These are phyloP conservation scores for Byasa hedistus DNA, from an alignment of 2,888 invertebrate genomes.

Conservation along the genomic window DNA sequence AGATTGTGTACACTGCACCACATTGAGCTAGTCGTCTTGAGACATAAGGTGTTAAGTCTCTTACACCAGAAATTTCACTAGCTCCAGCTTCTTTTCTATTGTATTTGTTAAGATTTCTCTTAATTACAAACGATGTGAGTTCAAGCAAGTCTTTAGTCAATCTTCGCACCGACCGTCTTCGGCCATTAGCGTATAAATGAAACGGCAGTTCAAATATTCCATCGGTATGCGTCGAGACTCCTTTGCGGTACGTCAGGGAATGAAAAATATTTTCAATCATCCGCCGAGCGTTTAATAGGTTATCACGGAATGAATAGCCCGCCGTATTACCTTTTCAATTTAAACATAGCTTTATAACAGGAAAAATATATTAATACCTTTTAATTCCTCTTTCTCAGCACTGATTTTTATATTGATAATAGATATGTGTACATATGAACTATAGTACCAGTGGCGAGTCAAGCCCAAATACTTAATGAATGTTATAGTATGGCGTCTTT, in stretches of 20 bases:
- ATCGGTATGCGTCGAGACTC: slow-evolving; percentile 1
- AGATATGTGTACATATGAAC: no score
- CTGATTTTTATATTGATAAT: neutral
- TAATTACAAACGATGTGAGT: neutral
- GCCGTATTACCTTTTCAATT: slow-evolving; percentile 2
- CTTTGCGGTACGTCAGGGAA: neutral
- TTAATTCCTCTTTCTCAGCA: neutral
- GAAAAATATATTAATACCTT: neutral
- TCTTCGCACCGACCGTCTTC: neutral
- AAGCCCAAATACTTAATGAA: no score
- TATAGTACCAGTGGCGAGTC: no score
- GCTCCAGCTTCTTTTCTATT: no score
- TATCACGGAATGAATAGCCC: slow-evolving; percentile 5
- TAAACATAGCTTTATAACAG: neutral
- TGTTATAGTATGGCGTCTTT: no score
- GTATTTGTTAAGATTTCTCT: neutral
- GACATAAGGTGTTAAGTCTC: no score
- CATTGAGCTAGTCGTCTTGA: no score
- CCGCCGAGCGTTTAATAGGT: slow-evolving; percentile 4
- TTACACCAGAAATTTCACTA: no score
- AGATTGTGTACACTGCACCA: no score
- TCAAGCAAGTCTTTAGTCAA: neutral
- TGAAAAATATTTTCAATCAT: slow-evolving; percentile 9
- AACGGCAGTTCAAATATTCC: neutral
- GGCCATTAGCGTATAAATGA: neutral